Conservation (phyloP, 2,113 vertebrate species). For the Oceanodroma tethys region DNA sequence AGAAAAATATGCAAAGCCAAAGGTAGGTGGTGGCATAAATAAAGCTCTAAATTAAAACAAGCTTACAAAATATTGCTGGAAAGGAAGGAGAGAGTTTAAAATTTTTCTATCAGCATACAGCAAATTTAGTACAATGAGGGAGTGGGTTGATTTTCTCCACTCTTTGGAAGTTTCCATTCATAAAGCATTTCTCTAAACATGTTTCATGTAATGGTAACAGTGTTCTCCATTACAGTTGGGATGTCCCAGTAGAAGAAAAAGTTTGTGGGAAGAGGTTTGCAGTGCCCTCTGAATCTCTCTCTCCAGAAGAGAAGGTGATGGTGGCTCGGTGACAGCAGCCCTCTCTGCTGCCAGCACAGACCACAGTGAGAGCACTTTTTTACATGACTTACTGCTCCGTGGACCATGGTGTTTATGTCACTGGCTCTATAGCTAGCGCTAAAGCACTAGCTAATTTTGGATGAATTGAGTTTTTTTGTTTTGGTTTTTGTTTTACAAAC, state of each 20-base stretch:
- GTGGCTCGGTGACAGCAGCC: neutral
- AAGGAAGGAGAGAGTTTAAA: neutral
- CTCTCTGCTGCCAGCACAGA: neutral
- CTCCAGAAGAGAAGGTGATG: neutral
- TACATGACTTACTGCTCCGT: neutral
- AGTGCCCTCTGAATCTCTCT: neutral
- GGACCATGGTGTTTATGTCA: neutral
- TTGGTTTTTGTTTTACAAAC: neutral
- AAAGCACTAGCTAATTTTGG: neutral
- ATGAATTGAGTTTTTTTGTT: neutral
- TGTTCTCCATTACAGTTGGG: accelerated
- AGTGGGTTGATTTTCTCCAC: neutral
- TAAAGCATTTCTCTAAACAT: neutral
- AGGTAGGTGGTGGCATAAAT: neutral
- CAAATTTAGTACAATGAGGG: neutral
- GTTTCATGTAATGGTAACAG: accelerated
- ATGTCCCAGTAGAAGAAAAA: neutral
- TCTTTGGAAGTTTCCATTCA: neutral
- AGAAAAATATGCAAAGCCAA: neutral
- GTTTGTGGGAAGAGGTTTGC: neutral
- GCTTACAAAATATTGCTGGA: neutral
- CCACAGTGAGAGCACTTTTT: neutral
- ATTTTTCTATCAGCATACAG: neutral
- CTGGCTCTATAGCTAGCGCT: too few relatives aligned
- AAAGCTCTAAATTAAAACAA: neutral